Evolutionary conservation across 2,797 vertebrate species (phyloP), one percentile per base, ranked within the genome.

Genomic region (Sciaenops ocellatus): DNA sequence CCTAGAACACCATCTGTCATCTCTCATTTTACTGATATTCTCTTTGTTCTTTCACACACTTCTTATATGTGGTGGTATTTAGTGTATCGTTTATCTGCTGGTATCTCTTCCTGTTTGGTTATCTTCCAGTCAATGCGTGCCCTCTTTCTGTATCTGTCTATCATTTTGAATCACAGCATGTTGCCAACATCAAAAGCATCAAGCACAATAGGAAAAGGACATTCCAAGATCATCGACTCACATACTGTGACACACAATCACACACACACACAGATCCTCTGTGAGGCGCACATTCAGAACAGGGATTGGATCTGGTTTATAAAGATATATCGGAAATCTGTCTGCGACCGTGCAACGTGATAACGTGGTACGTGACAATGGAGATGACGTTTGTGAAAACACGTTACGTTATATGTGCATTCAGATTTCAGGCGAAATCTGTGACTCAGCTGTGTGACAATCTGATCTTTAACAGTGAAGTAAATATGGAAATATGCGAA

Each of bases 151-250:
- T 78, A 78, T 85, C 67, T 76, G 57, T 54, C 30, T 38, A 44
- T 86, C 56, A 76, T 81, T 84, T 73, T 61, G n/a, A 73, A 76
- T 69, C 46, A 12, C 79, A 66, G 73, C 61, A 47, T 69, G 62
- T 22, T 76, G 42, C 15, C 56, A 42, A 73, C 73, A 82, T 89
- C 81, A 86, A 81, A 89, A 56, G 73, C 73, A 70, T 76, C 56
- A 34, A 47, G 70, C 82, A 77, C 60, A 67, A 73, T 65, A 34
- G 46, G 8, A 61, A 80, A 71, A 84, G 72, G 76, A 79, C 85
- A 66, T 83, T 81, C 76, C 73, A 82, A 83, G 80, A 76, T 76
- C 60, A 78, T 51, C 6, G 28, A 74, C 67, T 79, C 74, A 80
- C 57, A 69, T 60, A n/a, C 54, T 73, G 15, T 28, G 73, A 61